Evolutionary conservation across 2,888 invertebrate species (phyloP).

Genomic region (Nebria brevicollis): DNA sequence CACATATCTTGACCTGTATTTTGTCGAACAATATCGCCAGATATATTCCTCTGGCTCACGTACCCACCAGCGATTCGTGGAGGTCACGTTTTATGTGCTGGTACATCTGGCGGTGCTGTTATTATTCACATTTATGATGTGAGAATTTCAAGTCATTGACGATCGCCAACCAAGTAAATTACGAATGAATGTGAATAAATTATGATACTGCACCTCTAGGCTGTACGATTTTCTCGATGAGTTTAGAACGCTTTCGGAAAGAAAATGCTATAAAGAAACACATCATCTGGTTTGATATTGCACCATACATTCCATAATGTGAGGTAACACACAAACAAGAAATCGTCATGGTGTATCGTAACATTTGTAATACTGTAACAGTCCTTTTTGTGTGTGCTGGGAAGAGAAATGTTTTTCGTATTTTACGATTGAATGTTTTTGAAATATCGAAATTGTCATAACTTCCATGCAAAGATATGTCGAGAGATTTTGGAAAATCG

Average conservation of each 20-base stretch:
- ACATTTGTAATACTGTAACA: background rate
- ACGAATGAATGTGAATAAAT: background rate
- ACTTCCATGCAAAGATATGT: background rate
- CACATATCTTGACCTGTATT: background rate
- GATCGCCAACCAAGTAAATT: background rate
- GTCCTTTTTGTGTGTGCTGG: too few species aligned
- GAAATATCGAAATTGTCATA: conserved; percentile 1
- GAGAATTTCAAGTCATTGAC: background rate
- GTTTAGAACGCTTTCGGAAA: background rate
- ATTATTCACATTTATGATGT: background rate
- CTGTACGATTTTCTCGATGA: background rate
- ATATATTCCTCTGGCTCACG: too few species aligned
- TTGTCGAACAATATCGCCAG: background rate
- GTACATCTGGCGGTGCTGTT: background rate
- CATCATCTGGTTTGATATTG: background rate
- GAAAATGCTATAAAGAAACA: background rate
- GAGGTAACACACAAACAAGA: too few species aligned
- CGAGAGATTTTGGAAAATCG: background rate
- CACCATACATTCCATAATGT: too few species aligned
- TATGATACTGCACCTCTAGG: background rate
- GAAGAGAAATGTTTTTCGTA: background rate
- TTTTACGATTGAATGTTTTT: conserved; percentile 1
- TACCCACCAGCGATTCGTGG: background rate
- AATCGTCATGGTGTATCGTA: background rate
- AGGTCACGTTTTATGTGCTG: background rate